Percentiles rank a stretch among this genome's conserved stretches.
Conservation (phyloP, 1,140 invertebrate species). For the Hypsibius dujardini region DNA sequence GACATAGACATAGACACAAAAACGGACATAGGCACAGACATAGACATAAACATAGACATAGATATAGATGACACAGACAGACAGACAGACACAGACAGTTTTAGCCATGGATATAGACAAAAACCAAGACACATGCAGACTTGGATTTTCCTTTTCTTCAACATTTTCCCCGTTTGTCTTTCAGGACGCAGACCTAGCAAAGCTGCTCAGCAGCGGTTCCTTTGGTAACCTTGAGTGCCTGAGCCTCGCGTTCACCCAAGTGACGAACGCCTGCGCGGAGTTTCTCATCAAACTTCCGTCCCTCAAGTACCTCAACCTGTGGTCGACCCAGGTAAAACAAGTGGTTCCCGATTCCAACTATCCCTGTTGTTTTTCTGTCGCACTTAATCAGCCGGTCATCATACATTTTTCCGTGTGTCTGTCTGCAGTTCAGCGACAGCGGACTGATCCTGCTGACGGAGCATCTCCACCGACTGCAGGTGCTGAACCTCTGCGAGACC, state of each 20-base stretch:
- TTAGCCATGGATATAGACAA: too few species aligned
- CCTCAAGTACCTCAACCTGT: constrained; percentile 63
- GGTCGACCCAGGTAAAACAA: constrained; percentile 52
- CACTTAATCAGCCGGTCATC: too few species aligned
- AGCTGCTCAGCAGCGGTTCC: constrained; percentile 50
- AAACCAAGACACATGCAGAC: too few species aligned
- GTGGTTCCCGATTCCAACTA: background rate
- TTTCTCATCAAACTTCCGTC: constrained; percentile 65
- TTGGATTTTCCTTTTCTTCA: background rate
- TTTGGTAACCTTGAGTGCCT: constrained; percentile 67
- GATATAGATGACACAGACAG: too few species aligned
- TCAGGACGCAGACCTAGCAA: constrained; percentile 53
- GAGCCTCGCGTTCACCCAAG: constrained; percentile 65
- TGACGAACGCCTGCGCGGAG: constrained; percentile 63
- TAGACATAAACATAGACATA: too few species aligned
- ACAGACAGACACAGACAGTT: too few species aligned
- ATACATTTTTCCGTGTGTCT: too few species aligned
- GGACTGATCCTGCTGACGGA: constrained; percentile 64
- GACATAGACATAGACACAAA: too few species aligned
- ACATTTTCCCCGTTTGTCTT: constrained; percentile 2
- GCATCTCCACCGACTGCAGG: constrained; percentile 60
- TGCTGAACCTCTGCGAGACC: constrained; percentile 68
- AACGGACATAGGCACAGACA: too few species aligned
- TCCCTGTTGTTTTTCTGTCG: too few species aligned
- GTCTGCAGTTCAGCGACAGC: constrained; percentile 54